Base-by-base conservation (phyloP, 1,140 invertebrate species). In the Globodera ellingtonae region DNA sequence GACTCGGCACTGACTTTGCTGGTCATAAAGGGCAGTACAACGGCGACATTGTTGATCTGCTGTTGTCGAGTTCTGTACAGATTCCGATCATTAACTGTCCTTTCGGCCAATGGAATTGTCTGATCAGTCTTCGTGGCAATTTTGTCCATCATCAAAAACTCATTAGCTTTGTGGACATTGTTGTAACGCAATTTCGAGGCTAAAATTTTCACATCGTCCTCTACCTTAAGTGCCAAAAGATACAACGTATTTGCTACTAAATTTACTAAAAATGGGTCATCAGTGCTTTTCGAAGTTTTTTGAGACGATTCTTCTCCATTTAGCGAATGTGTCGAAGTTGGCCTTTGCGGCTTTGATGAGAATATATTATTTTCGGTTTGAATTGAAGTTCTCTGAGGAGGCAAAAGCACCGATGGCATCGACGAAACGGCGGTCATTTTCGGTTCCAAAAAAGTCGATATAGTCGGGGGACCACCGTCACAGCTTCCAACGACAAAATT, bases 141-240 rank as follows among this genome's bases (percentile, higher is more conserved):
- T 62, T 62, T 13, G n/a, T 71, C 47, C 56, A 69, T 9, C 24
- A n/a, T 47, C 18, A 79, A 48, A 65, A 50, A 77, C 35, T 62
- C 56, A 15, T 18, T 62, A 18, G 56, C 56, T 62, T 69, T 77
- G 35, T 77, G 65, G 18, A 80, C 35, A 13, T 80, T 73, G 46
- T 72, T 48, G 52, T 77, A 80, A 46, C 69, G 79, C 6, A 72
- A 35, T 24, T 80, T 80, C 24, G 13, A 44, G 24, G 48, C 65
- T 52, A 80, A 66, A 9, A 52, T 80, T 67, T 80, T 80, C 13
- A 80, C 56, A 48, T 77, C 79, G 7, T 80, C 79, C 24, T 80
- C 66, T 50, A 80, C 79, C 79, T 80, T n/a, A 80, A 52, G 69
- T 1, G 50, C 0, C 6, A 78, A 78, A 75, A 24, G 24, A 70